Conservation (phyloP, 2,113 vertebrate species). For the Hirundichthys speculiger region DNA sequence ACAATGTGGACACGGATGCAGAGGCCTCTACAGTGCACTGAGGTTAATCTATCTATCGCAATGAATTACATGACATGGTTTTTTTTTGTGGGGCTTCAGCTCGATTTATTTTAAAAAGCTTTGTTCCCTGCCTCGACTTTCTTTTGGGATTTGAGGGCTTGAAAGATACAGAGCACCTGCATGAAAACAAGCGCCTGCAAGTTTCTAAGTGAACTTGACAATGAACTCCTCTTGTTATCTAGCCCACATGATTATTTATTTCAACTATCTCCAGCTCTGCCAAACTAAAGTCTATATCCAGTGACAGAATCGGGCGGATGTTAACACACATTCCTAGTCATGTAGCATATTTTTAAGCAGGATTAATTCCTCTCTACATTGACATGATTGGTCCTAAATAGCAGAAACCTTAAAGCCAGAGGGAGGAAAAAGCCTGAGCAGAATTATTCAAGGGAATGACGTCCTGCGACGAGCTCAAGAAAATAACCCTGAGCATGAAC, state of each 20-base stretch:
- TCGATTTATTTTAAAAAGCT: conserved; percentile 42
- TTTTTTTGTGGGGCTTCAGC: conserved; percentile 44
- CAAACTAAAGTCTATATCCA: conserved; percentile 64
- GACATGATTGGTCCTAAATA: conserved; percentile 82
- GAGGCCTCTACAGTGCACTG: conserved; percentile 63
- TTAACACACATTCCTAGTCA: conserved; percentile 65
- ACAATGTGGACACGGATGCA: conserved; percentile 67
- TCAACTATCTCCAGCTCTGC: conserved; percentile 53
- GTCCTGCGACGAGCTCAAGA: conserved; percentile 69
- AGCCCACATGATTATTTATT: conserved; percentile 58
- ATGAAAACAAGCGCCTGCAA: conserved; percentile 41
- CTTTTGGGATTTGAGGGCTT: conserved; percentile 23
- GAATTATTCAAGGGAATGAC: conserved; percentile 76
- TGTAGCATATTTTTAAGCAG: conserved; percentile 74
- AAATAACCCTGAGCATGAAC: conserved; percentile 80
- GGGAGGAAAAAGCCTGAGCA: conserved; percentile 67
- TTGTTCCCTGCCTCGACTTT: conserved; percentile 51
- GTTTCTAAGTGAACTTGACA: conserved; percentile 57
- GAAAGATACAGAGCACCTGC: conserved; percentile 57
- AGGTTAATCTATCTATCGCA: conserved; percentile 75
- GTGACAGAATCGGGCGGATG: conserved; percentile 66
- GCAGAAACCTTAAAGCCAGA: conserved; percentile 75
- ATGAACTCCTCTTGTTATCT: conserved; percentile 58
- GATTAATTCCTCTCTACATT: conserved; percentile 74
- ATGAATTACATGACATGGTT: conserved; percentile 59